These are phyloP conservation scores for Poicephalus meyeri DNA, from an alignment of 2,113 vertebrate genomes.

Conservation along the genomic window DNA sequence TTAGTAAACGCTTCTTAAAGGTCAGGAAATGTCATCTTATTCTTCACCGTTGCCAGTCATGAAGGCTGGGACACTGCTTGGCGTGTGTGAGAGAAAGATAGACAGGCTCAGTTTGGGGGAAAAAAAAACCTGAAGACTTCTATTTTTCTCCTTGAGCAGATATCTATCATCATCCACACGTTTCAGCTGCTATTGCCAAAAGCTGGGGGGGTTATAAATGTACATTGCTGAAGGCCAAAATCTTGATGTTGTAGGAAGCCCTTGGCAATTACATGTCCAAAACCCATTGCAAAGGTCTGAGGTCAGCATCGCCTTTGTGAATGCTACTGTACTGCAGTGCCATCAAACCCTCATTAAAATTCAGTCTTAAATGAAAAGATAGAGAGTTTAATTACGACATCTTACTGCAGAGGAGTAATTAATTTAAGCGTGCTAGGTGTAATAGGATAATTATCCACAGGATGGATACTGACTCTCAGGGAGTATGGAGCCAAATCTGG, in stretches of 20 bases:
- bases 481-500: fast-evolving
- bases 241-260: background rate
- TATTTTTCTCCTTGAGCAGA: background rate
- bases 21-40: background rate
- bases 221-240: background rate
- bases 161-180: background rate
- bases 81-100: background rate
- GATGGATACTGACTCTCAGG: background rate
- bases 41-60: background rate
- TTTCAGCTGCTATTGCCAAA: background rate
- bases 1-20: background rate
- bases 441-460: background rate
- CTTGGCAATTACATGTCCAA: background rate
- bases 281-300: background rate
- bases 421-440: background rate
- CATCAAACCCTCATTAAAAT: background rate
- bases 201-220: background rate
- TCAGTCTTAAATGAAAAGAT: background rate
- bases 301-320: background rate
- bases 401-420: background rate
- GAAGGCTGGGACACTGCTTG: background rate
- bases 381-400: background rate
- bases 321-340: background rate
- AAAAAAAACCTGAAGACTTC: background rate
- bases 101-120: background rate